These are phyloP conservation scores for Callospermophilus lateralis DNA, from an alignment of 2,113 vertebrate species.

Conservation along the genomic window DNA sequence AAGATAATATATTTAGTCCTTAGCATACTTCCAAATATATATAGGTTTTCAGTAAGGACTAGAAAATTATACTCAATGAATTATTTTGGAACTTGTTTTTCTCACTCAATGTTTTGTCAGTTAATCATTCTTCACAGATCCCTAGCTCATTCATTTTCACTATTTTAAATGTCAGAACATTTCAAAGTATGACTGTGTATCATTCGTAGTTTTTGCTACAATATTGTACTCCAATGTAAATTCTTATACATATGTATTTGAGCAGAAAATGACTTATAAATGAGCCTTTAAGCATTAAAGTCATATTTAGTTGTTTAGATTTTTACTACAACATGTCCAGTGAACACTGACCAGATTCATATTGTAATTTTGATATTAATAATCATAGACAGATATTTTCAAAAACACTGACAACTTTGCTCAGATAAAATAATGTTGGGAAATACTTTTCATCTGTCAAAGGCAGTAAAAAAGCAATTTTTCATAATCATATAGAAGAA, in stretches of 20 bases:
- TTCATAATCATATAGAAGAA: not conserved
- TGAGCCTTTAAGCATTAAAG: not conserved
- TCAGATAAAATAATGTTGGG: conserved; percentile 37
- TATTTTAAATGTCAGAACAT: not conserved
- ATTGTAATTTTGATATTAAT: not conserved
- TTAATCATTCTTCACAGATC: not conserved
- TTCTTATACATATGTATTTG: not conserved
- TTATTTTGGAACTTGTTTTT: conserved; percentile 13
- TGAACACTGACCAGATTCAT: not conserved
- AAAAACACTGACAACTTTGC: not conserved
- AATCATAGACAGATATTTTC: conserved; percentile 31
- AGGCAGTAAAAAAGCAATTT: not conserved
- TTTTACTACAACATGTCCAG: not conserved
- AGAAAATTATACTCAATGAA: not conserved
- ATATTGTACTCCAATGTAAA: not conserved
- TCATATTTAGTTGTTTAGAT: conserved; percentile 38
- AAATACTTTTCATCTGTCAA: conserved; percentile 25
- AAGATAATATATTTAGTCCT: not conserved
- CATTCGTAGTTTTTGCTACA: not conserved
- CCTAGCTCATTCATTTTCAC: not conserved
- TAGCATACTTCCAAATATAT: not conserved
- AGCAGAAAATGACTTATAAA: conserved; percentile 3
- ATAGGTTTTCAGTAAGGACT: not conserved
- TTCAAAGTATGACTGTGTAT: not conserved
- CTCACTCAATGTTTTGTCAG: not conserved